These are phyloP conservation scores for Gila orcuttii DNA, from an alignment of 2,113 vertebrate species.

Conservation along the genomic window DNA sequence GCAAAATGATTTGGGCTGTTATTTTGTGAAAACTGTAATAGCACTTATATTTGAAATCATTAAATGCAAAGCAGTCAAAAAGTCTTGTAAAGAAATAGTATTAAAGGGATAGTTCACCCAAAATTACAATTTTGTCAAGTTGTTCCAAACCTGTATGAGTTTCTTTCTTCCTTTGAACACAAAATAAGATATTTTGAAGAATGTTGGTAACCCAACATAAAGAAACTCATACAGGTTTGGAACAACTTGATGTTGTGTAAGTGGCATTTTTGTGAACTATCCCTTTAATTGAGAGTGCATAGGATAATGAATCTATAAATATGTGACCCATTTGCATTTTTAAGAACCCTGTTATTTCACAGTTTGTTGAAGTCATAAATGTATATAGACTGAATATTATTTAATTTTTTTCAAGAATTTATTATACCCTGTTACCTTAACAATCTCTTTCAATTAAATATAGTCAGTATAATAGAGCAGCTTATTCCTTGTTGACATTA, in stretches of 20 bases:
- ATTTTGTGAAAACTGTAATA: not conserved
- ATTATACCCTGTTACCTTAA: not conserved
- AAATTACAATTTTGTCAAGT: no score
- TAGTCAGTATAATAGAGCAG: not conserved
- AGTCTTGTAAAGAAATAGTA: not conserved
- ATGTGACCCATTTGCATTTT: not conserved
- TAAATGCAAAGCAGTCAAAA: slow-evolving; percentile 7
- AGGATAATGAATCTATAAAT: not conserved
- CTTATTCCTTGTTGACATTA: not conserved
- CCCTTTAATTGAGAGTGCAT: not conserved
- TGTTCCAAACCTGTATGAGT: no score
- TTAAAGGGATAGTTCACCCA: not conserved
- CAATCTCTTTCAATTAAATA: not conserved
- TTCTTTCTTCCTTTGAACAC: no score
- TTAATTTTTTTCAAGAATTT: not conserved
- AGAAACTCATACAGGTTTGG: no score
- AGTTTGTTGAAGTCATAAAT: slow-evolving; percentile 3
- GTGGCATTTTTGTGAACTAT: no score
- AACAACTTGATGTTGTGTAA: no score
- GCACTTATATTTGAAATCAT: not conserved
- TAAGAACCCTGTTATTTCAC: not conserved
- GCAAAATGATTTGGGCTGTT: not conserved
- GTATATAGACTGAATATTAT: slow-evolving; percentile 21
- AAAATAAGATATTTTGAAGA: no score
- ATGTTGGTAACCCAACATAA: no score